phyloP scores from a whole-genome alignment of 1,140 invertebrate genomes.

The Magallana ariakensis region DNA sequence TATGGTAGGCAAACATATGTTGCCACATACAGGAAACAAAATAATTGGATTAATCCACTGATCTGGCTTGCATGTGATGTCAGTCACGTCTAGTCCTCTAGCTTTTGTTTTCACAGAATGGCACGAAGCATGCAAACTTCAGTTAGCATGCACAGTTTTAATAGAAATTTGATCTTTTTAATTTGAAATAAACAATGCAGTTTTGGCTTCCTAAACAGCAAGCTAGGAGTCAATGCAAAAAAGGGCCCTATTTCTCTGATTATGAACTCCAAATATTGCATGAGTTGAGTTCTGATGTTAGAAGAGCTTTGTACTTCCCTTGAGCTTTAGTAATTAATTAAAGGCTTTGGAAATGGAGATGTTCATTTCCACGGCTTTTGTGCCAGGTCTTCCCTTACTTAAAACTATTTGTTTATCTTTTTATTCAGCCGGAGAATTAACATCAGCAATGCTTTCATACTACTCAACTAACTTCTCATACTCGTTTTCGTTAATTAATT shows the following conservation, averaged over 20 bases:
- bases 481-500: too few species aligned
- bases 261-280: background rate
- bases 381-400: background rate
- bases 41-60: constrained; percentile 28
- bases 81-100: background rate
- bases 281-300: background rate
- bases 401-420: background rate
- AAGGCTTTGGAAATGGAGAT: constrained; percentile 1
- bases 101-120: constrained; percentile 11
- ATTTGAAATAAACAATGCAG: background rate
- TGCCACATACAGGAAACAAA: background rate
- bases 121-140: constrained; percentile 18
- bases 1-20: constrained; percentile 24
- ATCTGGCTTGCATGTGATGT: constrained; percentile 1
- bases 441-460: background rate
- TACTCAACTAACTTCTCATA: background rate
- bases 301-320: constrained; percentile 13
- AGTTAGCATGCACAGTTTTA: background rate
- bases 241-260: background rate
- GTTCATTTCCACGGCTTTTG: constrained; percentile 24
- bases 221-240: background rate
- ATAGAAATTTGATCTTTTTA: background rate
- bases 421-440: background rate
- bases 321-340: constrained; percentile 24
- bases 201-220: background rate